Conservation (phyloP, 2,797 vertebrate genomes). For the Tiaroga cobitis region DNA sequence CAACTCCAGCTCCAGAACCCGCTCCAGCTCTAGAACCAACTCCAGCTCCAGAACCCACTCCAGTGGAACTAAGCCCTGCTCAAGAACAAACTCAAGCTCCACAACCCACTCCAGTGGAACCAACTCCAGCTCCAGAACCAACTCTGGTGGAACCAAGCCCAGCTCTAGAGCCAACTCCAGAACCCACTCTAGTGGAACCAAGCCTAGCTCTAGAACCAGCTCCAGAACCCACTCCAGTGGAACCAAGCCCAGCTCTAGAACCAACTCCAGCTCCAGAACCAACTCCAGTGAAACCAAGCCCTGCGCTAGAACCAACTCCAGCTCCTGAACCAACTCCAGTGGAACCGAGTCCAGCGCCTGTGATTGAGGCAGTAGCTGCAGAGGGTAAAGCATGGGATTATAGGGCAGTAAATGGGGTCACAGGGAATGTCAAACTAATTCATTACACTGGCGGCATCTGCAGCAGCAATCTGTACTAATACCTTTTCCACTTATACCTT, state of each 20-base stretch:
- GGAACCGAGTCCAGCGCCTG: neutral
- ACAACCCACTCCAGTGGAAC: neutral
- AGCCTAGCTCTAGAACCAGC: neutral
- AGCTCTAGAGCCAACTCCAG: neutral
- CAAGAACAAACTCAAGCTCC: neutral
- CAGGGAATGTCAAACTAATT: neutral
- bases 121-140: neutral
- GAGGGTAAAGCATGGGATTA: neutral
- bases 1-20: neutral
- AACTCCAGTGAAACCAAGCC: neutral
- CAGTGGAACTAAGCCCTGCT: neutral
- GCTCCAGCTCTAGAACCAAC: neutral
- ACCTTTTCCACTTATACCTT: too few relatives aligned
- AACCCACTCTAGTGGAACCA: neutral
- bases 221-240: neutral
- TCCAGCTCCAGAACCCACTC: neutral
- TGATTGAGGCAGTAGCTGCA: neutral
- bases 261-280: neutral
- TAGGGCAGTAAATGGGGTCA: neutral
- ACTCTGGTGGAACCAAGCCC: neutral
- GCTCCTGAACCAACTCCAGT: neutral
- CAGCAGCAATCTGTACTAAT: neutral
- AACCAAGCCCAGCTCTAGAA: neutral
- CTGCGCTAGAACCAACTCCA: neutral
- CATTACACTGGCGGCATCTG: neutral